Evolutionary conservation across 2,888 invertebrate genomes (phyloP).

Genomic region (Augiades crinisus): DNA sequence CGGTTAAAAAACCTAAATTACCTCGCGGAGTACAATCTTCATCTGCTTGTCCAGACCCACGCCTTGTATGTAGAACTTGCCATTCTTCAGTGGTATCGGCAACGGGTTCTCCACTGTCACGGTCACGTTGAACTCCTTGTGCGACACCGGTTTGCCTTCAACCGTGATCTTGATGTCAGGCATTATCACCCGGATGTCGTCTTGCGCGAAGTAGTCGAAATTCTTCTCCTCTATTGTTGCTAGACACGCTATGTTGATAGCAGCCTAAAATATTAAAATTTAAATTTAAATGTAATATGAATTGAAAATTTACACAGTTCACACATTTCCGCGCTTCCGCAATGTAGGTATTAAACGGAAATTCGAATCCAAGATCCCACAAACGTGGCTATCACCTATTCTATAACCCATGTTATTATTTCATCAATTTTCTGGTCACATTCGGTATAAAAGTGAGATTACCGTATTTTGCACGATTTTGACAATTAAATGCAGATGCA

Average conservation of each 20-base stretch:
- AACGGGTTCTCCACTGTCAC: conserved; percentile 90
- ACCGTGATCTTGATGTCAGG: conserved; percentile 92
- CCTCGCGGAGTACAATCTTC: conserved; percentile 85
- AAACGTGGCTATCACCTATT: no score
- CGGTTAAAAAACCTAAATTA: no score
- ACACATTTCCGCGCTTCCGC: no score
- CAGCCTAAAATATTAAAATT: conserved; percentile 62
- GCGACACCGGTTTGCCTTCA: conserved; percentile 77
- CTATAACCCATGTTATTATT: no score
- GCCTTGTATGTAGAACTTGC: conserved; percentile 90
- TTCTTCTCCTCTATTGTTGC: conserved; percentile 90
- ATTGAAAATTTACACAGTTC: no score
- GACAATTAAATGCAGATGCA: no score
- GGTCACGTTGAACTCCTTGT: conserved; percentile 78
- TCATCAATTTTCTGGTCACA: no score
- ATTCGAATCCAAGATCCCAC: no score
- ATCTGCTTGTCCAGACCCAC: conserved; percentile 89
- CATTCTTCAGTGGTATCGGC: conserved; percentile 88
- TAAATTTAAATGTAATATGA: no score
- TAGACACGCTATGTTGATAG: conserved; percentile 92
- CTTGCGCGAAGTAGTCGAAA: conserved; percentile 94
- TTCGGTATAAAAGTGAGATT: no score
- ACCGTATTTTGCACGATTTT: no score
- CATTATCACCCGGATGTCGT: conserved; percentile 93
- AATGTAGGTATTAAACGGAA: no score